Evolutionary conservation across 2,888 invertebrate genomes (phyloP), one percentile per base, ranked within the genome.

Genomic region (Leucophenga montana): DNA sequence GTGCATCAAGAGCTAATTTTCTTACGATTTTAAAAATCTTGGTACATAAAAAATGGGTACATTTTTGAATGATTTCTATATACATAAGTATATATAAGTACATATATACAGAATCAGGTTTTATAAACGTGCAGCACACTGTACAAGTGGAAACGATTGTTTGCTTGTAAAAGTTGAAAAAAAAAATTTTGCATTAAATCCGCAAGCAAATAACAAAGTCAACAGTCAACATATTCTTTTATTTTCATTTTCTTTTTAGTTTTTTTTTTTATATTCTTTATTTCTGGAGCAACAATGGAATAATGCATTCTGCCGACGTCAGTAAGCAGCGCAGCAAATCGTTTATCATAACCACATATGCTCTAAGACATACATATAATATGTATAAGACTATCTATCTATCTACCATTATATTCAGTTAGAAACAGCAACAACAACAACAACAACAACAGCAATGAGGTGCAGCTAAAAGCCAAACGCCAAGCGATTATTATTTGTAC

Each of bases 381-480:
- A 11, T 16, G n/a, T 13, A 50, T 16, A 64, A 64, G 39, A 39
- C 39, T 39, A 27, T 27, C 2, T 27, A 27, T 27, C 27, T 27
- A 27, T 5, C 5, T 8, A 39, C 1, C 11, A 39, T 39, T 11
- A 8, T 39, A 39, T 39, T 5, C 39, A 39, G 39, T 39, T 39
- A 39, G 39, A 39, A 39, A 11, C 39, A 39, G 27, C 4, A 39
- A 8, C 39, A 39, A 8, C 39, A 39, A 8, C 39, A 39, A 8
- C 39, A 39, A 39, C 9, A 39, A 8, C 1, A 8, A 8, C 9
- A 39, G 8, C 39, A 39, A 64, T 46, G 22, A 64, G 46, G 62
- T 33, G 62, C 62, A 64, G 48, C 62, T 64, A 48, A 64, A 64
- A 61, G 9, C 39, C 61, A 61, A 61, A 64, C 27, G 9, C 39